These are phyloP conservation scores for Protobothrops flavoviridis DNA, from an alignment of 2,113 vertebrate genomes.

Conservation along the genomic window DNA sequence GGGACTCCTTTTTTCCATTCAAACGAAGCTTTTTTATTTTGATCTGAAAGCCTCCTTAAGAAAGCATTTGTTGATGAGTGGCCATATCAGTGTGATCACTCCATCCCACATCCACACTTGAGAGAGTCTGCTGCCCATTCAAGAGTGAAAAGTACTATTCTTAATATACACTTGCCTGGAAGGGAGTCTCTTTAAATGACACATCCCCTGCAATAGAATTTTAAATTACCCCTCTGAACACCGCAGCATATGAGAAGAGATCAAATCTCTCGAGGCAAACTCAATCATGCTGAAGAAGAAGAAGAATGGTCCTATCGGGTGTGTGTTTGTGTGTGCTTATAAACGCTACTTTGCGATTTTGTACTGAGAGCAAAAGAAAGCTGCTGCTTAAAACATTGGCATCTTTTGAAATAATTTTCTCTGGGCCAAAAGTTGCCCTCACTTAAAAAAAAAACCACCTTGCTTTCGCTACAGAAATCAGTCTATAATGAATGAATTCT, in stretches of 20 bases:
- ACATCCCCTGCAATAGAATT: not conserved
- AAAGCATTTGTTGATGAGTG: not conserved
- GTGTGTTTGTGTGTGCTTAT: not conserved
- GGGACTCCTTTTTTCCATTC: not conserved
- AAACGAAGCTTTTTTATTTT: not conserved
- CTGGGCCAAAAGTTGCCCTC: conserved; percentile 15
- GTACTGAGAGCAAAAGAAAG: conserved; percentile 45
- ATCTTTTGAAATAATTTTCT: conserved; percentile 42
- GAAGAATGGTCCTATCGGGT: conserved; percentile 17
- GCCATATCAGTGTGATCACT: not conserved
- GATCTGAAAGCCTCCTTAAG: not conserved
- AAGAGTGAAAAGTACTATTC: not conserved
- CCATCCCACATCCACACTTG: not conserved
- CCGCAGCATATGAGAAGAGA: not conserved
- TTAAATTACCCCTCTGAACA: not conserved
- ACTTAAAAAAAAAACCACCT: not conserved
- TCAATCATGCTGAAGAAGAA: conserved; percentile 12
- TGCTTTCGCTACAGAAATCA: conserved; percentile 37
- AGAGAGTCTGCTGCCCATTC: not conserved
- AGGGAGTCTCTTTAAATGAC: conserved; percentile 28
- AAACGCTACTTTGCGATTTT: conserved; percentile 19
- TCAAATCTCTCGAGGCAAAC: not conserved
- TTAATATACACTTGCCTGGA: not conserved
- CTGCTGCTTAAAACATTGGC: conserved; percentile 40
- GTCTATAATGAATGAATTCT: conserved; percentile 49